Conservation (phyloP, 2,888 invertebrate species). For the Hypomecis atomaria region DNA sequence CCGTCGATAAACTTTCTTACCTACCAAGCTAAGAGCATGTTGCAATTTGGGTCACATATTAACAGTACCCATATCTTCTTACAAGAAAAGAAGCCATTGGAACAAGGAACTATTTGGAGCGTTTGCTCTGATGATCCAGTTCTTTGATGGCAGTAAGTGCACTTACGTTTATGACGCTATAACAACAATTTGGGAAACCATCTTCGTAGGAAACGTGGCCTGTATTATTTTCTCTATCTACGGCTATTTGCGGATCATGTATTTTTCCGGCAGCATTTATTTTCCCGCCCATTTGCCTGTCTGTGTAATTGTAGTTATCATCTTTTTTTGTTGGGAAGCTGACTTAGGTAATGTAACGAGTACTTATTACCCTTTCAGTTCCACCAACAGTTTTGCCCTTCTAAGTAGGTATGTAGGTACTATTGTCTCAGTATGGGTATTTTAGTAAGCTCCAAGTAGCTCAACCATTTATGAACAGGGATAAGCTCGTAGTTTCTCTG, state of each 20-base stretch:
- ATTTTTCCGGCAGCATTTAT: no score
- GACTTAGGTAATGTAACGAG: no score
- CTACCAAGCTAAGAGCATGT: constrained; percentile 35
- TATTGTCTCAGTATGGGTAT: no score
- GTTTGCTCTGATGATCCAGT: constrained; percentile 22
- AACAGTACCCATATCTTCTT: constrained; percentile 37
- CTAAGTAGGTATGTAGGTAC: no score
- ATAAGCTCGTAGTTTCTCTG: no score
- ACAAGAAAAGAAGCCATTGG: constrained; percentile 15
- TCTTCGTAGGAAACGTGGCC: constrained; percentile 1
- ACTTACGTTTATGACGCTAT: constrained; percentile 26
- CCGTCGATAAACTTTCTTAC: constrained; percentile 50
- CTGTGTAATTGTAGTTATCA: no score
- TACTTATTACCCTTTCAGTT: no score
- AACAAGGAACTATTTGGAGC: constrained; percentile 14
- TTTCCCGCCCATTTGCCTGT: no score
- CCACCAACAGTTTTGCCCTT: no score
- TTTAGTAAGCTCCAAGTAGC: no score
- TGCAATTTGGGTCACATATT: constrained; percentile 63
- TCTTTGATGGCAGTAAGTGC: constrained; percentile 28
- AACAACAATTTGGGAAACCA: constrained; percentile 21
- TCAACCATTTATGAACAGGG: no score
- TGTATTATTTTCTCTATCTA: constrained; percentile 9
- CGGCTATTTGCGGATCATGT: neutral
- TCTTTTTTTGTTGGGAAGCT: no score